Evolutionary conservation across 2,888 invertebrate species (phyloP).

Genomic region (Dryobotodes eremita): DNA sequence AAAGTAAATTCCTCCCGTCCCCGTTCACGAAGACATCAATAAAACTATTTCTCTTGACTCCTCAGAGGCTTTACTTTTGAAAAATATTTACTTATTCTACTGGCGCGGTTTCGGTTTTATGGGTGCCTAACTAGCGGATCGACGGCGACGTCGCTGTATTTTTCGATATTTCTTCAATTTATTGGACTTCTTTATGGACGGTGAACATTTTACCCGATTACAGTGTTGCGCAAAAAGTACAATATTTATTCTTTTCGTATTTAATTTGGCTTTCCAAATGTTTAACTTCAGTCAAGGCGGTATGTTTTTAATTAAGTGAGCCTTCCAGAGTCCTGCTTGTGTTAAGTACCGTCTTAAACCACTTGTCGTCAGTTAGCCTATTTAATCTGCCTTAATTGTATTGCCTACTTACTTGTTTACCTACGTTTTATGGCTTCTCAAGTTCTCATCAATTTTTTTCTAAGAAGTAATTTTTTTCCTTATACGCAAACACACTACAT

Average conservation of each 20-base stretch:
- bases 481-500: not conserved
- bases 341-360: conserved; percentile 14
- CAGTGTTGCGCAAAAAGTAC: conserved; percentile 41
- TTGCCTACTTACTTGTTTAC: conserved; percentile 1
- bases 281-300: conserved; percentile 4
- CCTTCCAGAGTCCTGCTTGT: conserved; percentile 1
- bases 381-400: conserved; percentile 37
- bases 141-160: conserved; percentile 57
- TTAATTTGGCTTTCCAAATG: conserved; percentile 29
- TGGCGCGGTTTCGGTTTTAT: conserved; percentile 68
- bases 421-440: conserved; percentile 43
- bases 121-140: conserved; percentile 67
- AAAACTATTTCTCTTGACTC: conserved; percentile 83
- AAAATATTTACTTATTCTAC: conserved; percentile 83
- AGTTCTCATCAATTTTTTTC: conserved; percentile 5
- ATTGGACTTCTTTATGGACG: conserved; percentile 60
- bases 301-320: conserved; percentile 28
- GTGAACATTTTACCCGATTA: conserved; percentile 61
- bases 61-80: conserved; percentile 74
- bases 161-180: conserved; percentile 69
- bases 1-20: conserved; percentile 84
- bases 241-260: conserved; percentile 39
- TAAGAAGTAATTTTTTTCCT: not conserved
- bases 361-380: conserved; percentile 39
- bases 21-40: conserved; percentile 82